Percentiles rank a stretch among this genome's conserved stretches.
Evolutionary conservation across 2,797 vertebrate species (phyloP).

Genomic region (Psittacula derbiana): DNA sequence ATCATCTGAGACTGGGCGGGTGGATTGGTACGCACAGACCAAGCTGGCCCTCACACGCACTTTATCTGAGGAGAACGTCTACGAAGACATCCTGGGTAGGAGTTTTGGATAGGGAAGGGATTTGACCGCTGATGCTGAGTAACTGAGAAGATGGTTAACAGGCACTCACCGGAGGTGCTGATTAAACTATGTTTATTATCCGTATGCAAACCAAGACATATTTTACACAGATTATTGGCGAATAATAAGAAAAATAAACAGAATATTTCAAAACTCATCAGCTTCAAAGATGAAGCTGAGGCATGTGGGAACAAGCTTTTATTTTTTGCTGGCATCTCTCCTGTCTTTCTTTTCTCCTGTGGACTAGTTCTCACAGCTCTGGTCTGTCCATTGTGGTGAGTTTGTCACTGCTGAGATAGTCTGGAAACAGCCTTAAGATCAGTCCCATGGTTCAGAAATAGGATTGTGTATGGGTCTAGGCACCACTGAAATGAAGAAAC

Average conservation of each 20-base stretch:
- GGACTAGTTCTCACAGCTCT: not conserved
- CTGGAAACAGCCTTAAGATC: not conserved
- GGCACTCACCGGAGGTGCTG: not conserved
- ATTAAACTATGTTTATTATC: not conserved
- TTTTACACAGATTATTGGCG: not conserved
- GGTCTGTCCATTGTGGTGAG: not conserved
- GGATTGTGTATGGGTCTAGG: not conserved
- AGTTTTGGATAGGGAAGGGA: not conserved
- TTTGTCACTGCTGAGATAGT: not conserved
- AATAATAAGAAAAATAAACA: not conserved
- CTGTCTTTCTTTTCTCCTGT: not conserved
- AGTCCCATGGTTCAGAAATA: not conserved
- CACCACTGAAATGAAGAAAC: not conserved
- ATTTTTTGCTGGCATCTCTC: not conserved
- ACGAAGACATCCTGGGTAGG: slow-evolving; percentile 95
- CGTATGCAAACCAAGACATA: not conserved
- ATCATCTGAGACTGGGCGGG: slow-evolving; percentile 82
- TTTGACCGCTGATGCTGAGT: not conserved
- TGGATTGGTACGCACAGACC: slow-evolving; percentile 93
- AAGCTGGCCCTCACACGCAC: slow-evolving; percentile 92
- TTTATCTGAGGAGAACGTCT: slow-evolving; percentile 98
- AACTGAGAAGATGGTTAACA: not conserved
- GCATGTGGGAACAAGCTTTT: not conserved
- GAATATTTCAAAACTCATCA: not conserved
- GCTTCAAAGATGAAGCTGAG: slow-evolving; percentile 16